Base-by-base conservation (phyloP, 2,888 invertebrate genomes). In the Eretmocerus hayati region DNA sequence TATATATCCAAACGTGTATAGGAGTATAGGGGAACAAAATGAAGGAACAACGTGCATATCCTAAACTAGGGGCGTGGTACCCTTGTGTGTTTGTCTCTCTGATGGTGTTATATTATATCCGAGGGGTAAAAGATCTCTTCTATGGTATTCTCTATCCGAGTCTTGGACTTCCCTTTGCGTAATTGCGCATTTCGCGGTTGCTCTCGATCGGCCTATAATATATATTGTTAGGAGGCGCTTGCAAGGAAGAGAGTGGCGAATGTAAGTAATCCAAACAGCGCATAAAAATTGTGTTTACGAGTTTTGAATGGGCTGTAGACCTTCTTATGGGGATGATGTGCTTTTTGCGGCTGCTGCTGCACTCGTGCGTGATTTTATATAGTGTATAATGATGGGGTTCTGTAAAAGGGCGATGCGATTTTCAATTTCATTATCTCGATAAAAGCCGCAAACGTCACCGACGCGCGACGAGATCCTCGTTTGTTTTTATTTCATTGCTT, bases 271-370 rank as follows among this genome's bases (percentile, higher is more conserved):
- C 65, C 67, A 66, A 69, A 67, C 64, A 64, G 60, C 61, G 53
- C 58, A 38, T 69, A 67, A 67, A 67, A 69, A 68, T 69, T 65
- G 69, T 65, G 64, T 68, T 69, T 69, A 69, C 67, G 68, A 67
- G 66, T 64, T 65, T 66, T 59, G 55, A 69, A 68, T 67, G 59
- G 63, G 49, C 41, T 52, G 49, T 52, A 42, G 51, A 49, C 48
- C 16, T 11, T 6, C n/a, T 11, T 26, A 37, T 23, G n/a, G 16
- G 26, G 16, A 6, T 20, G n/a, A 1, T 21, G n/a, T 42, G 19
- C 9, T 8, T 15, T n/a, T n/a, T 9, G 37, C 22, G 19, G 20
- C 23, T 30, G 38, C 16, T 22, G 32, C 20, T 16, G n/a, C 23
- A 8, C 9, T 15, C 15, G 39, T n/a, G 23, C 9, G 8, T 8